Conservation (phyloP, 2,888 invertebrate species). For the Cheilosia vulpina region DNA sequence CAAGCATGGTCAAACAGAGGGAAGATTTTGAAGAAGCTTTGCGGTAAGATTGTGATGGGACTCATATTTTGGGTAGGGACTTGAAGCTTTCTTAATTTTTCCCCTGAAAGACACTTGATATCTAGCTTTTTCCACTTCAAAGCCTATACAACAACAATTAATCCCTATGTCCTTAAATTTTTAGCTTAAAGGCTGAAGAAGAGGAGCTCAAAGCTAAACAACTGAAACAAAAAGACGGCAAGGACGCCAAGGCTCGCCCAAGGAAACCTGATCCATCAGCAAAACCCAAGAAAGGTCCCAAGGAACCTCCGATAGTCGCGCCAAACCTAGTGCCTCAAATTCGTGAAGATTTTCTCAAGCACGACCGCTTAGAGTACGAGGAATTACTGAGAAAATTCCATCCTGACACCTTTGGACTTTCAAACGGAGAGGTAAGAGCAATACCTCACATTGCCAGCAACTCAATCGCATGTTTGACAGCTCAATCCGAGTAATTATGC, state of each 20-base stretch:
- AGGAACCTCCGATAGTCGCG: conserved; percentile 76
- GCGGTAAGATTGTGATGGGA: conserved; percentile 54
- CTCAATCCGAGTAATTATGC: too few species aligned
- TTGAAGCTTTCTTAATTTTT: too few species aligned
- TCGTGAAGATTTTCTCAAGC: conserved; percentile 76
- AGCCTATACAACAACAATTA: not conserved
- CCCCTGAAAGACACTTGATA: not conserved
- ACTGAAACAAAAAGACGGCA: conserved; percentile 42
- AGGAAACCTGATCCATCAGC: not conserved
- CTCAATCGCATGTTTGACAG: too few species aligned
- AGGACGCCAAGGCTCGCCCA: not conserved
- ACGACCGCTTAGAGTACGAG: conserved; percentile 77
- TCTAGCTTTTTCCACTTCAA: not conserved
- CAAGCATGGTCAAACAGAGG: conserved; percentile 74
- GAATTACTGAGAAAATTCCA: conserved; percentile 76
- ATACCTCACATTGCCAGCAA: not conserved
- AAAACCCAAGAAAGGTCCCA: conserved; percentile 63
- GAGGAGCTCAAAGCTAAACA: conserved; percentile 53
- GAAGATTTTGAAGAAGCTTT: conserved; percentile 77
- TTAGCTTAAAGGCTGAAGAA: conserved; percentile 66
- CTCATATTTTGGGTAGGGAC: not conserved
- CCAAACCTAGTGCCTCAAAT: conserved; percentile 77
- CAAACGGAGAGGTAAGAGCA: conserved; percentile 77
- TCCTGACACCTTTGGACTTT: conserved; percentile 76
- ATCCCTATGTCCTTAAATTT: not conserved